Evolutionary conservation across 53 echinoderm and acorn worm species (phyloP).

Genomic region (Pentamera pediparva): DNA sequence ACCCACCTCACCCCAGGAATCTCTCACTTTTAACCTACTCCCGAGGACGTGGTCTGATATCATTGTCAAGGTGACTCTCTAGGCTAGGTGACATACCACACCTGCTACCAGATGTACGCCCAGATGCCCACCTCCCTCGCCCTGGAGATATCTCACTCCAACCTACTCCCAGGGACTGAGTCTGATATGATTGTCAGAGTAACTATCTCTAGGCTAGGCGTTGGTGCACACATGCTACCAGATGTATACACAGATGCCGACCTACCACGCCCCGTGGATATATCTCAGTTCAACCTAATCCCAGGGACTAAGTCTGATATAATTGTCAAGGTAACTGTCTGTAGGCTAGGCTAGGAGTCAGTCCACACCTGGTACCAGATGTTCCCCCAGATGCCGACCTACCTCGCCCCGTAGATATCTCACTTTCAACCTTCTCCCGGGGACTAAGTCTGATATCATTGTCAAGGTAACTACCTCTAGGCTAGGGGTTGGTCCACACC

Average conservation of each 20-base stretch:
- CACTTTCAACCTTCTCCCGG: conserved; percentile 86
- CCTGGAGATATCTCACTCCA: conserved; percentile 91
- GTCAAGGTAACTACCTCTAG: conserved; percentile 96
- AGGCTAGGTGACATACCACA: no score
- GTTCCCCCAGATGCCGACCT: conserved; percentile 87
- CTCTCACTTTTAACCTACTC: conserved; percentile 85
- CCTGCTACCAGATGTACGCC: conserved; percentile 98
- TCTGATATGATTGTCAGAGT: conserved; percentile 92
- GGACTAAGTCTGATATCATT: conserved; percentile 71
- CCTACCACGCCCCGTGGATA: conserved; percentile 91
- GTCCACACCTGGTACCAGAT: conserved; percentile 91
- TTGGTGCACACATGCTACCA: conserved; percentile 95
- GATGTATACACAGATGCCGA: conserved; percentile 97
- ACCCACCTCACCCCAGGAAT: conserved; percentile 85
- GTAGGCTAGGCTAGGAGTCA: conserved; percentile 57
- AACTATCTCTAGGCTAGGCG: conserved; percentile 63
- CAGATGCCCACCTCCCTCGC: conserved; percentile 94
- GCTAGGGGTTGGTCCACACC: no score
- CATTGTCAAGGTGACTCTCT: conserved; percentile 83
- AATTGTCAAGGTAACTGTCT: conserved; percentile 84
- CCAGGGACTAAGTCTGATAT: conserved; percentile 81
- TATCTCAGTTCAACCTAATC: conserved; percentile 83
- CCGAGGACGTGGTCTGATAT: conserved; percentile 78
- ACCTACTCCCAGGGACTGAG: conserved; percentile 70
- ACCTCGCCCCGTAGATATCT: conserved; percentile 84